Evolutionary conservation across 2,797 vertebrate species (phyloP).

Genomic region (Notolepis coatsorum): DNA sequence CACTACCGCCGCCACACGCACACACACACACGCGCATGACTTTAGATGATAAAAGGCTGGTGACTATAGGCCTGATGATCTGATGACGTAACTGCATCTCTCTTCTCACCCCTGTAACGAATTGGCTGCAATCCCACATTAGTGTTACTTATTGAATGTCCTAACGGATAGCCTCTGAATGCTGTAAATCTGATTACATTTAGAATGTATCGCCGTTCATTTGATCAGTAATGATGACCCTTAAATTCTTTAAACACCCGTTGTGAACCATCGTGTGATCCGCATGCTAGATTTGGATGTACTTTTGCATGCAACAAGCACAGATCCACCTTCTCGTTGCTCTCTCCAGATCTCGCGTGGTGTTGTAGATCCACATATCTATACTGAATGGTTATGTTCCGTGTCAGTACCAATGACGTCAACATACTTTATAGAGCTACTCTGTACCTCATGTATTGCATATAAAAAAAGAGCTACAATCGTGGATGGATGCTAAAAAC

Average conservation of each 20-base stretch:
- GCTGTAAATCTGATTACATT: background rate
- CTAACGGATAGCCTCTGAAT: too few relatives aligned
- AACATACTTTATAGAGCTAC: slow-evolving; percentile 26
- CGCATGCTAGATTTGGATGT: slow-evolving; percentile 40
- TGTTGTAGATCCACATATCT: slow-evolving; percentile 28
- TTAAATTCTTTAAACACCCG: background rate
- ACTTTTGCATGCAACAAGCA: slow-evolving; percentile 63
- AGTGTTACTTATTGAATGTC: background rate
- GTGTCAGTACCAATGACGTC: slow-evolving; percentile 28
- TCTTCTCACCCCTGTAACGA: slow-evolving; percentile 8
- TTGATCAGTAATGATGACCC: background rate
- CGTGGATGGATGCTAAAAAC: slow-evolving; percentile 15
- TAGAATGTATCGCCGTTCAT: slow-evolving; percentile 14
- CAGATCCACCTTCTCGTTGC: slow-evolving; percentile 17
- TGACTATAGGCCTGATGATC: slow-evolving; percentile 22
- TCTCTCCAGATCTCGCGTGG: slow-evolving; percentile 18
- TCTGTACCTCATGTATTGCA: slow-evolving; percentile 44
- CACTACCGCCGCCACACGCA: too few relatives aligned
- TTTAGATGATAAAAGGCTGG: slow-evolving; percentile 16
- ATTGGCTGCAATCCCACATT: background rate
- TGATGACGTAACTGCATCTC: slow-evolving; percentile 48
- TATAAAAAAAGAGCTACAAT: slow-evolving; percentile 59
- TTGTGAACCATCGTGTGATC: slow-evolving; percentile 5
- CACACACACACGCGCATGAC: too few relatives aligned
- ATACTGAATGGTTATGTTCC: slow-evolving; percentile 23